These are phyloP conservation scores for Gopherus evgoodei DNA, from an alignment of 2,113 vertebrate species.

Conservation along the genomic window DNA sequence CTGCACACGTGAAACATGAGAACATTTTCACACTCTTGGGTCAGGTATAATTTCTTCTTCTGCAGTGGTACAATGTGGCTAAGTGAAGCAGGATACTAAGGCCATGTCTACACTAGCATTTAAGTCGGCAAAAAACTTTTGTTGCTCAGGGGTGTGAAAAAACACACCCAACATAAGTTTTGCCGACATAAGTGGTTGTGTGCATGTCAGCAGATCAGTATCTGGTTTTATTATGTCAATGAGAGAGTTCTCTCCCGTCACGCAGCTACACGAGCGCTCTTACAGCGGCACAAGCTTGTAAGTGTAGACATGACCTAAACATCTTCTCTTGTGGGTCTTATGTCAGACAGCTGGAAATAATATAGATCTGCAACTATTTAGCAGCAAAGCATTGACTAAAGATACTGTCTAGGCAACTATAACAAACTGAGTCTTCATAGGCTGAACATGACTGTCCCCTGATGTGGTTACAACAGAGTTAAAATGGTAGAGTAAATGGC, in stretches of 20 bases:
- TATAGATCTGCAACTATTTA: neutral
- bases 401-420: neutral
- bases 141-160: no score
- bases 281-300: no score
- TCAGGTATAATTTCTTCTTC: neutral
- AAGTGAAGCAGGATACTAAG: neutral
- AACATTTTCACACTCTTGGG: neutral
- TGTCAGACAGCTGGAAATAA: neutral
- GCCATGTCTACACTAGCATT: no score
- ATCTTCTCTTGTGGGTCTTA: neutral
- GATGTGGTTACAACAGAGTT: neutral
- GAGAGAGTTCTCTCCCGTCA: no score
- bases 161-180: no score
- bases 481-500: neutral
- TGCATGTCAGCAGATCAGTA: no score
- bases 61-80: fast-evolving
- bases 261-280: no score
- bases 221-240: no score
- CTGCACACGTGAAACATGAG: fast-evolving
- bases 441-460: neutral
- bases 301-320: fast-evolving
- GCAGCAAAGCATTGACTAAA: neutral
- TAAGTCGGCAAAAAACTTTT: no score
- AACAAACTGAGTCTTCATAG: neutral
- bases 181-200: no score